phyloP scores from a whole-genome alignment of 1,140 invertebrate species.

The Hylaeus anthracinus region DNA sequence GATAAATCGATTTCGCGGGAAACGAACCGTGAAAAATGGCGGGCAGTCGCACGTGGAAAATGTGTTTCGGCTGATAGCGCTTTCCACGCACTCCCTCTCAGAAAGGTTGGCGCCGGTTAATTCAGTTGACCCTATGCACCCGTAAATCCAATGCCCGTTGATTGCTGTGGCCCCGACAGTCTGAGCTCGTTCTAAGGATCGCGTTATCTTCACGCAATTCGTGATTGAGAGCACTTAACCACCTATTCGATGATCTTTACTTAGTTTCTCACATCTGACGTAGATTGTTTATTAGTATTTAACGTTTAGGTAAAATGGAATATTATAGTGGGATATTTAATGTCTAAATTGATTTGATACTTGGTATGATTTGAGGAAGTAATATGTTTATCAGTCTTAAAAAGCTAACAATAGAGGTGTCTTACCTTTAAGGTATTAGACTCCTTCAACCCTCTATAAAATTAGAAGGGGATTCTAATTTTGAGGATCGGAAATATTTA shows the following conservation, averaged over 20 bases:
- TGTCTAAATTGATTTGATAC: no score
- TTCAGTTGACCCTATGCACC: conserved; percentile 61
- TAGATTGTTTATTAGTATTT: neutral
- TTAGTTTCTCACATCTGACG: neutral
- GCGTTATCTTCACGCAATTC: neutral
- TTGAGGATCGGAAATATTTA: no score
- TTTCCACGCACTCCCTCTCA: conserved; percentile 36
- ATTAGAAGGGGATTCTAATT: no score
- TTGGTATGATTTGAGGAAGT: no score
- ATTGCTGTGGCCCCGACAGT: conserved; percentile 18
- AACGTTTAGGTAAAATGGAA: no score
- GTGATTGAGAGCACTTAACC: neutral
- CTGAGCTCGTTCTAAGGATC: conserved; percentile 4
- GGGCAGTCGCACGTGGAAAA: conserved; percentile 67
- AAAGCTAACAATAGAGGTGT: no score
- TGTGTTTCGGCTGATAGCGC: conserved; percentile 65
- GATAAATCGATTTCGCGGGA: conserved; percentile 66
- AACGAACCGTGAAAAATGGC: conserved; percentile 68
- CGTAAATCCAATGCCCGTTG: conserved; percentile 53
- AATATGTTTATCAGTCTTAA: no score
- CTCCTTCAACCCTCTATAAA: no score
- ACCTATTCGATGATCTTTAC: neutral
- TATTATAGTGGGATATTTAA: no score
- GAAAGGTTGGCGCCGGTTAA: conserved; percentile 49
- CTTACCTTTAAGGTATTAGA: no score